Evolutionary conservation across 1,140 invertebrate genomes (phyloP), one percentile per base, ranked within the genome.

Genomic region (Brevipalpus yothersi): DNA sequence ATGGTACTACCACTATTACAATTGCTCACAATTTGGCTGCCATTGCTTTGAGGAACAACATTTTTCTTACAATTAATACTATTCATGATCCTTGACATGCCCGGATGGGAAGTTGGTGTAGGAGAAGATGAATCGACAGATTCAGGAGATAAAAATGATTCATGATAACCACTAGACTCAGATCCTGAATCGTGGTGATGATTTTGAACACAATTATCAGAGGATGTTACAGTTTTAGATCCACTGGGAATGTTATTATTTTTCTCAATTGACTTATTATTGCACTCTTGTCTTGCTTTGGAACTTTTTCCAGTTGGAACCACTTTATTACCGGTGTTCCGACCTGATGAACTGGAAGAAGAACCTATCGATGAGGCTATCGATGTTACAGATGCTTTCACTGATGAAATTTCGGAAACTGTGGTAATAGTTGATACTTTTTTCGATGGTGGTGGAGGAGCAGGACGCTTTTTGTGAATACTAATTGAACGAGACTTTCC

Each of bases 1-100:
- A 9, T 12, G 9, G 3, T 13, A 21, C 41, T 23, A 41, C 11
- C 15, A 21, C 15, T 15, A 4, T 53, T 10, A 19, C 39, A 11
- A 31, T 40, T 31, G 41, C 4, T 17, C 39, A 42, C 43, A 21
- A 21, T 56, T 15, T 15, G 62, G 57, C 4, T 66, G 65, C 15
- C 68, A 9, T 66, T 66, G 39, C 66, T 63, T 45, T 69, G 69
- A 51, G 69, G 69, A 17, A 60, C 15, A 40, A 56, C 58, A 53
- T 68, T 66, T 8, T 61, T 55, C 57, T 64, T 47, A 43, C 61
- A 40, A 49, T 62, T 61, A 58, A 60, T 55, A 42, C 60, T 39
- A 59, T 59, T 41, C 19, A 51, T 68, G 0, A 74, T 71, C 1
- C 76, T 76, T 8, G 76, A 77, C 10, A 71, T 69, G 59, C 73